Percentiles rank a stretch among this genome's conserved stretches.
Conservation (phyloP, 2,113 vertebrate species). For the Aleadryas rufinucha region DNA sequence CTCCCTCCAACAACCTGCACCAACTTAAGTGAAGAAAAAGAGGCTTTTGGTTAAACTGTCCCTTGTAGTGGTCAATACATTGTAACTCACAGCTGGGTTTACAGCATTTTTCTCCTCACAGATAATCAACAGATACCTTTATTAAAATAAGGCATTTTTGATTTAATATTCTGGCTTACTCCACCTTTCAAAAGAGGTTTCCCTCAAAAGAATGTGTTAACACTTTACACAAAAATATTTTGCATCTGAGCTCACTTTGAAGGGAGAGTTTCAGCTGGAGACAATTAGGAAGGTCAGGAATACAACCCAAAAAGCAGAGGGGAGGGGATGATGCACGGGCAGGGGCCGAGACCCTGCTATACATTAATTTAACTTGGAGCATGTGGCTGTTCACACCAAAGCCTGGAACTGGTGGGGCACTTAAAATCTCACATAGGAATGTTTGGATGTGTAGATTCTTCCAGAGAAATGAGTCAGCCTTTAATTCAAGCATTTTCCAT, state of each 20-base stretch:
- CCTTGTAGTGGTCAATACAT: not conserved
- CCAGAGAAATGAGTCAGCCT: not conserved
- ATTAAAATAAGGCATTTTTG: not conserved
- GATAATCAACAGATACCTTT: not conserved
- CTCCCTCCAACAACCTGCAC: not conserved
- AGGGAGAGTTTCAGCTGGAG: not conserved
- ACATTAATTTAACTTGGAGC: not conserved
- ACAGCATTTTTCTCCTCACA: not conserved
- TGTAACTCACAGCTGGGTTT: not conserved
- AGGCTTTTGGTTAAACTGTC: not conserved
- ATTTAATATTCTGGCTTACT: not conserved
- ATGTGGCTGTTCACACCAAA: not conserved
- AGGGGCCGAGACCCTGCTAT: fast-evolving
- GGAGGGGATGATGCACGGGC: not conserved
- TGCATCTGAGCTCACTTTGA: not conserved
- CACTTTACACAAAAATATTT: not conserved
- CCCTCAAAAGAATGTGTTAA: not conserved
- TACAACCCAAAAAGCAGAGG: not conserved
- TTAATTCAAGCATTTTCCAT: not conserved
- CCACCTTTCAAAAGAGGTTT: not conserved
- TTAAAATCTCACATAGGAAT: fast-evolving
- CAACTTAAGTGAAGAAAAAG: not conserved
- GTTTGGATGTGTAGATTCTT: not conserved
- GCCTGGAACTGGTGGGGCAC: not conserved
- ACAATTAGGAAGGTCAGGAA: not conserved